phyloP scores from a whole-genome alignment of 2,113 vertebrate species.

The Phyllostomus hastatus region DNA sequence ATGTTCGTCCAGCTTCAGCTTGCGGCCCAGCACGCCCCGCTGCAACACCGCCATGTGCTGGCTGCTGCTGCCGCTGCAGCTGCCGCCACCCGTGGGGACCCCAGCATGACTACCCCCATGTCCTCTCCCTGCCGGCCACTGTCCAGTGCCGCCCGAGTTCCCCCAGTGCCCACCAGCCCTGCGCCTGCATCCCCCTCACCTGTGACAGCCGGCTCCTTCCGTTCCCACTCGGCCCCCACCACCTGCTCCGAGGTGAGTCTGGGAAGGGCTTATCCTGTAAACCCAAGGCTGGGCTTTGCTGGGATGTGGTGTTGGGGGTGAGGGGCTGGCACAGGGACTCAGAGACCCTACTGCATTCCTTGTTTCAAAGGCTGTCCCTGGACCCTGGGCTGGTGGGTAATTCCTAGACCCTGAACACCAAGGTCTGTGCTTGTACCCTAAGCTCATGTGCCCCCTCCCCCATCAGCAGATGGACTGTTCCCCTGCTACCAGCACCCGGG shows the following conservation, averaged over 20 bases:
- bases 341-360: accelerated
- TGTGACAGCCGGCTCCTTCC: constrained; percentile 87
- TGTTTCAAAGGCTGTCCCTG: background rate
- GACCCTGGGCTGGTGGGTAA: background rate
- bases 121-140: constrained; percentile 72
- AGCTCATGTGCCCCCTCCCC: background rate
- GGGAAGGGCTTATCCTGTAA: accelerated
- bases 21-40: constrained; percentile 95
- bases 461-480: constrained; percentile 86
- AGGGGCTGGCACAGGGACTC: background rate
- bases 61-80: constrained; percentile 86
- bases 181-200: constrained; percentile 79
- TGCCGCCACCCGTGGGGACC: constrained; percentile 83
- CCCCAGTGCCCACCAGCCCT: constrained; percentile 75
- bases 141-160: constrained; percentile 73
- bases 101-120: constrained; percentile 52
- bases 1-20: constrained; percentile 99
- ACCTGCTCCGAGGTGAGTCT: constrained; percentile 91
- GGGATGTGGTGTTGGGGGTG: background rate
- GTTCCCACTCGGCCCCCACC: constrained; percentile 85
- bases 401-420: background rate
- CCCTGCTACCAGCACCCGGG: constrained; percentile 73
- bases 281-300: accelerated
- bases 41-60: constrained; percentile 85
- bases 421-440: background rate